Evolutionary conservation across 2,113 vertebrate species (phyloP).

Genomic region (Neopipo cinnamomea): DNA sequence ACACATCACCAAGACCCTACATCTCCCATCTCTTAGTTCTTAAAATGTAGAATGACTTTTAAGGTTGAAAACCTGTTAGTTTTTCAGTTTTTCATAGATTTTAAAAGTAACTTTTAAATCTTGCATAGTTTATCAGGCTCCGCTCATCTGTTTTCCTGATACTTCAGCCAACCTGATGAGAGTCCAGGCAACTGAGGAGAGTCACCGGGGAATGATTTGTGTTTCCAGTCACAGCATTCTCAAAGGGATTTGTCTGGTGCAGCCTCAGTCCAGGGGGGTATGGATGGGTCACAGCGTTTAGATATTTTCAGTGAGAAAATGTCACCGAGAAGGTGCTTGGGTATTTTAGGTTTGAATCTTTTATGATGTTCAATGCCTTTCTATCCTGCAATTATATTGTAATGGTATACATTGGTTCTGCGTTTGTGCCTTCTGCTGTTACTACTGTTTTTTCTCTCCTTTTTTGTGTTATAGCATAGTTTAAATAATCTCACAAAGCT

Average conservation of each 20-base stretch:
- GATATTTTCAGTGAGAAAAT: conserved; percentile 2
- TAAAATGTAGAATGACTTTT: not conserved
- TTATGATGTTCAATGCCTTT: conserved; percentile 44
- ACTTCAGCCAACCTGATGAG: not conserved
- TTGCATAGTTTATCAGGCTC: not conserved
- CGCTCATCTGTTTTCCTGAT: not conserved
- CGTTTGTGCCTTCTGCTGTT: conserved; percentile 28
- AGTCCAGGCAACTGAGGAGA: not conserved
- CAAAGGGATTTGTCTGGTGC: not conserved
- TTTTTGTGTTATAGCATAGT: not conserved
- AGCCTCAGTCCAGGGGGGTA: not conserved
- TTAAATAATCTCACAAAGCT: not conserved
- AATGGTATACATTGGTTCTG: not conserved
- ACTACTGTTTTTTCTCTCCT: not conserved
- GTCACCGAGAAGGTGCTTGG: not conserved
- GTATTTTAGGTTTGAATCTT: conserved; percentile 53
- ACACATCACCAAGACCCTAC: not conserved
- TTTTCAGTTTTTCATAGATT: not conserved
- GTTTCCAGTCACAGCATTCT: not conserved
- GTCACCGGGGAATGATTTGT: not conserved
- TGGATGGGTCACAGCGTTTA: not conserved
- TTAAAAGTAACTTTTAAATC: not conserved
- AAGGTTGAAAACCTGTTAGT: not conserved
- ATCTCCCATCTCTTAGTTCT: not conserved
- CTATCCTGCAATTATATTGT: conserved; percentile 41